phyloP scores from a whole-genome alignment of 1,140 invertebrate species.

The Aphaenogaster rudis region DNA sequence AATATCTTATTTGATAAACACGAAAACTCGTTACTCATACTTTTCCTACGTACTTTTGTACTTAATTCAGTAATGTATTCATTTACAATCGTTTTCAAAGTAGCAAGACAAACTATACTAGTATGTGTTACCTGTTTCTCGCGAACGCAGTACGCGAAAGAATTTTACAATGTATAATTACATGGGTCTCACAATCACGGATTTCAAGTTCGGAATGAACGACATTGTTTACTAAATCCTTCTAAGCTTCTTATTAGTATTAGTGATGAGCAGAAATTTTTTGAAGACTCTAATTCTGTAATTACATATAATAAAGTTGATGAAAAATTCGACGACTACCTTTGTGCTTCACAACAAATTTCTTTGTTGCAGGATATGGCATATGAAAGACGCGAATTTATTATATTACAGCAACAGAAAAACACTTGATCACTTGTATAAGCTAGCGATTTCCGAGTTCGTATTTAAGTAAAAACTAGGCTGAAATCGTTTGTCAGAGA shows the following conservation, averaged over 20 bases:
- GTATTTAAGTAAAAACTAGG: not conserved
- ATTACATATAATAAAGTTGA: conserved; percentile 35
- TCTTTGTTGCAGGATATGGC: not conserved
- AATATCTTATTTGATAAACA: too few relatives aligned
- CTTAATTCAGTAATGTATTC: not conserved
- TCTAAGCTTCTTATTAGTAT: conserved; percentile 60
- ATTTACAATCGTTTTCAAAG: not conserved
- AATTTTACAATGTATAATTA: conserved; percentile 62
- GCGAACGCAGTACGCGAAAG: conserved; percentile 53
- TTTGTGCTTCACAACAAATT: not conserved
- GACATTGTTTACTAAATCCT: conserved; percentile 79
- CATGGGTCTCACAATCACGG: conserved; percentile 50
- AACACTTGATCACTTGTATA: not conserved
- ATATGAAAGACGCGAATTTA: not conserved
- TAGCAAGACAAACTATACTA: not conserved
- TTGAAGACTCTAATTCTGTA: conserved; percentile 62
- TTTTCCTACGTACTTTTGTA: not conserved
- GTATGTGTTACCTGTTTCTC: conserved; percentile 19
- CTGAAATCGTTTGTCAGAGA: not conserved
- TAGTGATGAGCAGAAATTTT: conserved; percentile 44
- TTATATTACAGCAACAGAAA: not conserved
- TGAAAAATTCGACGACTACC: not conserved
- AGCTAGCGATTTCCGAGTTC: not conserved
- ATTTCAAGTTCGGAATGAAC: conserved; percentile 71
- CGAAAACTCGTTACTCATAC: too few relatives aligned